Evolutionary conservation across 2,797 vertebrate genomes (phyloP), one percentile per base, ranked within the genome.

Genomic region (Arctocebus calabarensis): DNA sequence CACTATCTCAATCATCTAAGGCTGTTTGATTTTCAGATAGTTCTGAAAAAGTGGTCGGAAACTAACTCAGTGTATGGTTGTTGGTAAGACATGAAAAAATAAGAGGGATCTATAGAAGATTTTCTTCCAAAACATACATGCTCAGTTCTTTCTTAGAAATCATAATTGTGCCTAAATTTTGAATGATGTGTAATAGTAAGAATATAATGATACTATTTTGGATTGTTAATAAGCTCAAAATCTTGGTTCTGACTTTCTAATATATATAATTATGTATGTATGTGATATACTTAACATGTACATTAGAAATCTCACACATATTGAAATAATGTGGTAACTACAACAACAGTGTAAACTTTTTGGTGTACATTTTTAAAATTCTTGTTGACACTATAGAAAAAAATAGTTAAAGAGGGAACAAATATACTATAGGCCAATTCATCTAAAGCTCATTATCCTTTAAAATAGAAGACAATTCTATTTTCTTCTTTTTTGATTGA

Each of bases 351-450:
- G 45, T 70, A 48, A 95, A 85, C 34, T 52, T 66, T 82, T 48
- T 48, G 55, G 57, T 61, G 23, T 74, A 64, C 32, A 5, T 14
- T 34, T 91, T 96, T 88, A 55, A 73, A 84, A 13, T 84, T 68
- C 32, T 83, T 84, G 2, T 14, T 95, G n/a, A n/a, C 48, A 92
- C 94, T 93, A 32, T 85, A 66, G 74, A n/a, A 55, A 64, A 70
- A 79, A 45, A 52, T 77, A 79, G 71, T 95, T 74, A 95, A 74
- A 82, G 22, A 88, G 89, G 29, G 27, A 88, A 92, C 7, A 43
- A 25, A 81, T 52, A n/a, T 75, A 2, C 0, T 22, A 40, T 91
- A n/a, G 66, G 68, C 3, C 34, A 7, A 45, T 93, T 92, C 27
- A 82, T 91, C 14, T 95, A 9, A 23, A 29, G 40, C 22, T 83